Evolutionary conservation across 2,888 invertebrate species (phyloP).

Genomic region (Tanaodytes sp.): DNA sequence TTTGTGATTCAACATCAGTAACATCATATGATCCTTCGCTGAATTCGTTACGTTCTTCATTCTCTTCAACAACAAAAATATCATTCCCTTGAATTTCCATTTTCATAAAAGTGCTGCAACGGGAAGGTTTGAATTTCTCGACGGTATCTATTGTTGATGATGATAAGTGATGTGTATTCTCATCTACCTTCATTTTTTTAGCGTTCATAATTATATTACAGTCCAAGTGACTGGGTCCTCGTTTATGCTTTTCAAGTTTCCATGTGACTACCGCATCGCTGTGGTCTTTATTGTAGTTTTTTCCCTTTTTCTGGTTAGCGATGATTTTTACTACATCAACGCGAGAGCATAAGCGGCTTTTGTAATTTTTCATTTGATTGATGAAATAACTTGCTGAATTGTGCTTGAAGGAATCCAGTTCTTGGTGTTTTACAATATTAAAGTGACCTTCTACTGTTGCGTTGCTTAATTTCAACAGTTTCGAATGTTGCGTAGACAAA

Average conservation of each 20-base stretch:
- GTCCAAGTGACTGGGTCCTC: constrained; percentile 15
- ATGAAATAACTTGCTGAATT: constrained; percentile 12
- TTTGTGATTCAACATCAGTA: no score
- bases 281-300: background rate
- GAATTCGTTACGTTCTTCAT: no score
- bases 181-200: no score
- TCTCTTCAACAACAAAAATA: no score
- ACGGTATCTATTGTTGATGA: no score
- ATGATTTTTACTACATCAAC: background rate
- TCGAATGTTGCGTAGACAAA: background rate
- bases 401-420: background rate
- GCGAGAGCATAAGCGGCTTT: background rate
- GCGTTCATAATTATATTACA: constrained; percentile 7
- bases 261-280: no score
- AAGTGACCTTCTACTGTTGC: constrained; percentile 16
- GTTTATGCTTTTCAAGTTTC: no score
- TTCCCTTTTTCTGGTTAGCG: constrained; percentile 9
- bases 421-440: constrained; percentile 7
- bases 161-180: no score
- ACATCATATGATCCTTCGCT: no score
- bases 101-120: no score
- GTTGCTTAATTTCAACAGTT: constrained; percentile 4
- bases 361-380: constrained; percentile 7
- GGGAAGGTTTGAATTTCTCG: no score
- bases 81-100: no score